Conservation (phyloP, 2,797 vertebrate species). For the Chaetodon trifasciatus region DNA sequence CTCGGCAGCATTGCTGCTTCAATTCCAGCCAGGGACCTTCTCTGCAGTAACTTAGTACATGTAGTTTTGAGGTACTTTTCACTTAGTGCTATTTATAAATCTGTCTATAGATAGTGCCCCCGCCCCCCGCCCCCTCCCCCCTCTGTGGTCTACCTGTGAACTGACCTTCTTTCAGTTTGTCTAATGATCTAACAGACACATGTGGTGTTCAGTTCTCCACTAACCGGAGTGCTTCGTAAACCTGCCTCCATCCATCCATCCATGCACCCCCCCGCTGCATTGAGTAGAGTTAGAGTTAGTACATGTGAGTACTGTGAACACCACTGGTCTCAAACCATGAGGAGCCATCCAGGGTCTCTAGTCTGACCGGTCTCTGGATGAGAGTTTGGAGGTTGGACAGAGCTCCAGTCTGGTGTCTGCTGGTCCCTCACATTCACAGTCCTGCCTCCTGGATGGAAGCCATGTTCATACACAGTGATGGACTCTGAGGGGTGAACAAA, state of each 20-base stretch:
- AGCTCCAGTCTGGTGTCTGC: too few species aligned
- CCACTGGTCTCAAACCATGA: conserved; percentile 60
- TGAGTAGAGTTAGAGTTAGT: conserved; percentile 38
- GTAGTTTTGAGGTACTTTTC: too few species aligned
- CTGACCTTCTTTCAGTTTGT: conserved; percentile 77
- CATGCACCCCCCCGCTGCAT: conserved; percentile 29
- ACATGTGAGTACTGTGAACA: conserved; percentile 22
- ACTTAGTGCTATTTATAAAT: too few species aligned
- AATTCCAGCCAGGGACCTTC: too few species aligned
- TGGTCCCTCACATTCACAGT: too few species aligned
- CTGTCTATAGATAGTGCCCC: not conserved
- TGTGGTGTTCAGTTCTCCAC: conserved; percentile 75
- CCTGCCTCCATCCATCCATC: conserved; percentile 28
- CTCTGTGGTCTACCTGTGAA: conserved; percentile 67
- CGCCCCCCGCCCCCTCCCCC: not conserved
- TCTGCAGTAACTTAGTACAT: too few species aligned
- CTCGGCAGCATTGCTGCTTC: too few species aligned
- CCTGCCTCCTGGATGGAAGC: too few species aligned
- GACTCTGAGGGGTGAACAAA: too few species aligned
- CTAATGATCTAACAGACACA: conserved; percentile 66
- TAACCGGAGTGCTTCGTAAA: conserved; percentile 69
- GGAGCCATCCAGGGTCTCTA: not conserved
- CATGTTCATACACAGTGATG: too few species aligned
- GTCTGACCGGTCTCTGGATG: not conserved
- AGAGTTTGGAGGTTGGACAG: too few species aligned